These are phyloP conservation scores for Pluvianellus socialis DNA, from an alignment of 2,113 vertebrate species.

Conservation along the genomic window DNA sequence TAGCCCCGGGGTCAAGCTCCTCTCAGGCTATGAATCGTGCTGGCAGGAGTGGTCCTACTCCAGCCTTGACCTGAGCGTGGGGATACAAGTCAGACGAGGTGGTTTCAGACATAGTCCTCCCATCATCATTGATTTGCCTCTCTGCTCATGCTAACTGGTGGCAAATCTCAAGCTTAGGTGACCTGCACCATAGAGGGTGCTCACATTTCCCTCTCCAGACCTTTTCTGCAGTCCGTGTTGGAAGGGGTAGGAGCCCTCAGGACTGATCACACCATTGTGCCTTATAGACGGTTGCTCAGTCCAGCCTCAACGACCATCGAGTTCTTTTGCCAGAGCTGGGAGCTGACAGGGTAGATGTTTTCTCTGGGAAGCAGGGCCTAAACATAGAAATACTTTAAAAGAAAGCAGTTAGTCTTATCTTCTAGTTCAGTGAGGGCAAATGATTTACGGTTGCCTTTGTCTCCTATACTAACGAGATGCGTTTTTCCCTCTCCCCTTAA, in stretches of 20 bases:
- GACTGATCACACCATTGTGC: background rate
- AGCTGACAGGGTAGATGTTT: background rate
- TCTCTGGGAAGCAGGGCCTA: background rate
- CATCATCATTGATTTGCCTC: background rate
- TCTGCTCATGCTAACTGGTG: background rate
- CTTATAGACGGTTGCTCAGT: accelerated
- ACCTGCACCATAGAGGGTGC: background rate
- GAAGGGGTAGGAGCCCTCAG: background rate
- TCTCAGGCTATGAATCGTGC: background rate
- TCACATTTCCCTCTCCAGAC: background rate
- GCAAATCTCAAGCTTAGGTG: background rate
- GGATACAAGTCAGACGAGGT: background rate
- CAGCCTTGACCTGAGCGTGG: background rate
- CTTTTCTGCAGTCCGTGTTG: background rate
- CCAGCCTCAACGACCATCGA: accelerated
- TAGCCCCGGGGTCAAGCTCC: background rate
- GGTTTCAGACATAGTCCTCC: background rate
- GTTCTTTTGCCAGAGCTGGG: background rate
- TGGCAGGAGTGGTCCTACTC: background rate
- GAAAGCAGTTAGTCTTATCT: background rate
- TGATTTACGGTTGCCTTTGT: background rate
- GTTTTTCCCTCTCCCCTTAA: background rate
- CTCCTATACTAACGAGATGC: background rate
- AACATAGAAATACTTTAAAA: background rate
- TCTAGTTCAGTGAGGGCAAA: background rate